Evolutionary conservation across 2,113 vertebrate genomes (phyloP).

Genomic region (Caranx ignobilis): DNA sequence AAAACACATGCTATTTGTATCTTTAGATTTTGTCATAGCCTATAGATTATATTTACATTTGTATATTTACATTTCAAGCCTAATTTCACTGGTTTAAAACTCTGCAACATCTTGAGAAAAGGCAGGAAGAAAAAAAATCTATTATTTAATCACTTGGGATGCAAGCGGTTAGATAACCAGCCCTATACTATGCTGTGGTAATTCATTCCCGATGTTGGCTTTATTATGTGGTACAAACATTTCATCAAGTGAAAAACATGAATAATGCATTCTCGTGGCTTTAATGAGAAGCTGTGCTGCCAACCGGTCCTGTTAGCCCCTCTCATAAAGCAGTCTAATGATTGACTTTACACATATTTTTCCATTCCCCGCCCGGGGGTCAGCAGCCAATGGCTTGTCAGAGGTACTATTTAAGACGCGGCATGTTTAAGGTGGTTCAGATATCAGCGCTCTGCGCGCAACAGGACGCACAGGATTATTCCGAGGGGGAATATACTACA

Average conservation of each 20-base stretch:
- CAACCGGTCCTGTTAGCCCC: neutral
- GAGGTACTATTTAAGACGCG: slow-evolving; percentile 82
- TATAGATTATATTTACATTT: too few relatives aligned
- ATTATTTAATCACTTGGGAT: neutral
- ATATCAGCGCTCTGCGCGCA: slow-evolving; percentile 63
- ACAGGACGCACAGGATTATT: slow-evolving; percentile 33
- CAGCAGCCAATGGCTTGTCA: slow-evolving; percentile 72
- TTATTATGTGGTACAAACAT: neutral
- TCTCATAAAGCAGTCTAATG: slow-evolving; percentile 61
- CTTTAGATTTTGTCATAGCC: too few relatives aligned
- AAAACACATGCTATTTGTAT: neutral
- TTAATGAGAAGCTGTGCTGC: neutral
- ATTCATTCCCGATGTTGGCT: neutral
- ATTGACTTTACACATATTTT: slow-evolving; percentile 60
- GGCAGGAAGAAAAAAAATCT: neutral
- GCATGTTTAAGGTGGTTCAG: slow-evolving; percentile 71
- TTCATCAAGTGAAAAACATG: neutral
- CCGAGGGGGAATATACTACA: neutral
- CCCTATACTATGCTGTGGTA: neutral
- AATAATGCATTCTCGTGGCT: neutral
- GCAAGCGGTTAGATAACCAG: neutral
- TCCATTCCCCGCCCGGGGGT: slow-evolving; percentile 67
- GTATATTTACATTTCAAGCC: too few relatives aligned
- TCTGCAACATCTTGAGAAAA: neutral
- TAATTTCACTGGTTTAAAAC: neutral